Conservation (phyloP, 2,113 vertebrate species). For the Nestor notabilis region DNA sequence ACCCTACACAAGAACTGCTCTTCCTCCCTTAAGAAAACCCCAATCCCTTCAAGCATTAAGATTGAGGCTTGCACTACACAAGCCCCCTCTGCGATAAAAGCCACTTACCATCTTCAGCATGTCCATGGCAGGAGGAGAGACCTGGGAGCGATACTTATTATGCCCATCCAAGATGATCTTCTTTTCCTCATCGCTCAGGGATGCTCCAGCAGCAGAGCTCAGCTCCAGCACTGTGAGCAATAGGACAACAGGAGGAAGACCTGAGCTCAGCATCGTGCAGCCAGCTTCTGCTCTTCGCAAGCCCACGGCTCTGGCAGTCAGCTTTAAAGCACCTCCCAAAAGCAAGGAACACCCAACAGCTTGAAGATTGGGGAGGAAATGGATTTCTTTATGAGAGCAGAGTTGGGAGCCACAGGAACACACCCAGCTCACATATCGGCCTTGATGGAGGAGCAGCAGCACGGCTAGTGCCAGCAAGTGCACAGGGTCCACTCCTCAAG, state of each 20-base stretch:
- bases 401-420: conserved; percentile 18
- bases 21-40: background rate
- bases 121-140: conserved; percentile 58
- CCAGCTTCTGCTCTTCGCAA: conserved; percentile 61
- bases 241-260: conserved; percentile 34
- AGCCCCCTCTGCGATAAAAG: background rate
- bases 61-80: fast-evolving
- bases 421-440: conserved; percentile 46
- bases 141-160: conserved; percentile 72
- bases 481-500: background rate
- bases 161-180: conserved; percentile 68
- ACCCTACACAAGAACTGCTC: background rate
- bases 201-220: background rate
- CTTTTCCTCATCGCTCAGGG: conserved; percentile 69
- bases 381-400: conserved; percentile 37
- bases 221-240: conserved; percentile 44
- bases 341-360: conserved; percentile 77
- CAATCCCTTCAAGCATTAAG: background rate
- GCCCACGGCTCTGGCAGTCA: conserved; percentile 69
- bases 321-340: conserved; percentile 69
- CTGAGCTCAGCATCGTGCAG: conserved; percentile 69
- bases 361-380: conserved; percentile 53
- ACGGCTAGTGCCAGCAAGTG: background rate
- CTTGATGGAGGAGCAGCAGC: background rate
- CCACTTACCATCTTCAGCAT: conserved; percentile 80